Evolutionary conservation across 2,797 vertebrate genomes (phyloP), one percentile per base, ranked within the genome.

Genomic region (Percopsis omiscomaycus): DNA sequence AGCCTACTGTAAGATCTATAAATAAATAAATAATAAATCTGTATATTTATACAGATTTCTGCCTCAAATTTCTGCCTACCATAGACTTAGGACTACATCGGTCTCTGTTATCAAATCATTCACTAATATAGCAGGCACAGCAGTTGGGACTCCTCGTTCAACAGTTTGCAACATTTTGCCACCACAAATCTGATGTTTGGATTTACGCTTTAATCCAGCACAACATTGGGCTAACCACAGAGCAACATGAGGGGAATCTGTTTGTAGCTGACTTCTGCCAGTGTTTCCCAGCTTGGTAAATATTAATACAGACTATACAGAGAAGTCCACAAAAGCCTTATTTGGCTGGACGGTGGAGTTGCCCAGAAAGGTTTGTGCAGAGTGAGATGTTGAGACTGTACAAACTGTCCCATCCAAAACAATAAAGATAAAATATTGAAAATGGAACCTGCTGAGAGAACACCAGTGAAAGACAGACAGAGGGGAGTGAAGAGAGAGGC

Each of bases 231-330:
- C 67, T 82, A 61, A 60, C 78, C 57, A 64, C 71, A 5, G 48
- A 79, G 75, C 66, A 59, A 61, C 77, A 74, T 1, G 45, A 64
- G 65, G 65, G 68, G 67, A 64, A 78, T 59, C 22, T 55, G 73
- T 77, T 76, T 74, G 73, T 65, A 71, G 81, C 74, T 82, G 79
- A 86, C 86, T 84, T 86, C 80, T 86, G 84, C 74, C 74, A 77
- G 69, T 61, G 80, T 79, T 77, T 80, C 56, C 64, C 12, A 64
- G 77, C 64, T 81, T 80, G 80, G 77, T 89, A 86, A 86, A 90
- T 86, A 91, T 89, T 84, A 85, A 89, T 83, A 78, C 82, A 88
- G 82, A 63, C 71, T 83, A 81, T 83, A 81, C 51, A 69, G 86
- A 83, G 77, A 57, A 89, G 79, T 82, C 70, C 66, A 74, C 78